These are phyloP conservation scores for Equus quagga DNA, from an alignment of 2,113 vertebrate genomes.

Conservation along the genomic window DNA sequence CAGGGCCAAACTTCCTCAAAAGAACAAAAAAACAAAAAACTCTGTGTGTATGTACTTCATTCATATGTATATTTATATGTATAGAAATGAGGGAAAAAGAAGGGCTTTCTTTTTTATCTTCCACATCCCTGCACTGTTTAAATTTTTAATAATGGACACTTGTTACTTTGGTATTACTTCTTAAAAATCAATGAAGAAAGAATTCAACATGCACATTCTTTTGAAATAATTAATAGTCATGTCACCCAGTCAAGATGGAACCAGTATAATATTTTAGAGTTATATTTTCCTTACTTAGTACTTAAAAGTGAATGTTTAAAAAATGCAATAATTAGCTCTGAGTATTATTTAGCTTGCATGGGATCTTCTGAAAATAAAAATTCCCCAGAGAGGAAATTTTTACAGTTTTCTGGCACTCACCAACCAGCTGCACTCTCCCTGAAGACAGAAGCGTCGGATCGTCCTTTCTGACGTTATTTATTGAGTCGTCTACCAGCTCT, in stretches of 20 bases:
- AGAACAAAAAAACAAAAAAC: too few relatives aligned
- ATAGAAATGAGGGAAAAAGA: neutral
- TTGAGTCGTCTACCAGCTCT: slow-evolving; percentile 97
- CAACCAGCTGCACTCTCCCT: slow-evolving; percentile 94
- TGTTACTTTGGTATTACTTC: neutral
- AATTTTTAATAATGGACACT: neutral
- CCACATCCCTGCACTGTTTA: neutral
- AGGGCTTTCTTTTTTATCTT: neutral
- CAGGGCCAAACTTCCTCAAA: too few relatives aligned
- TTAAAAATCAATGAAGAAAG: neutral
- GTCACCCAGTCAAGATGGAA: neutral
- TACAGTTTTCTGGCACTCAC: slow-evolving; percentile 88
- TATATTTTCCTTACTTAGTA: neutral
- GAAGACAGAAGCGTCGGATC: slow-evolving; percentile 96
- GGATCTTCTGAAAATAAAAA: slow-evolving; percentile 39
- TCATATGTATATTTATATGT: neutral
- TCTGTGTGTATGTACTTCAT: neutral
- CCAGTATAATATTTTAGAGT: neutral
- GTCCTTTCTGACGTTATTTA: slow-evolving; percentile 98
- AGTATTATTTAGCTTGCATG: slow-evolving; percentile 14
- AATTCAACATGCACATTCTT: slow-evolving; percentile 7
- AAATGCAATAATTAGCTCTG: neutral
- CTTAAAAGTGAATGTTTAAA: slow-evolving; percentile 23
- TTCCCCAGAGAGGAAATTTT: neutral
- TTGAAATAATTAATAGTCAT: neutral